These are phyloP conservation scores for Phycodurus eques DNA, from an alignment of 2,113 vertebrate species.

Conservation along the genomic window DNA sequence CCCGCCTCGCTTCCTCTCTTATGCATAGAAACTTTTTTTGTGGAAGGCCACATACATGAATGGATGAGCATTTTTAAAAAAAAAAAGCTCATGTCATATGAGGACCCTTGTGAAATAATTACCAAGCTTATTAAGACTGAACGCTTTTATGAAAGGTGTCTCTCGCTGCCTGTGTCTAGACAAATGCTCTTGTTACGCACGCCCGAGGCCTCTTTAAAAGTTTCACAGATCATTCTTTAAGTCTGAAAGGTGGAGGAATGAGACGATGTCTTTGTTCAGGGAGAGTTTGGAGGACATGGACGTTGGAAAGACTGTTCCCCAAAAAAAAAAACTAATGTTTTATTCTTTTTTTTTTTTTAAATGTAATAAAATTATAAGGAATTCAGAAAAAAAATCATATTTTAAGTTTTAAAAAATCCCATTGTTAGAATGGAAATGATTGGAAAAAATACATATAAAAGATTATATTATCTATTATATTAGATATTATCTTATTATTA, in stretches of 20 bases:
- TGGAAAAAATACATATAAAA: too few species aligned
- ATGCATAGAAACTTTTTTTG: too few species aligned
- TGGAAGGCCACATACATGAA: neutral
- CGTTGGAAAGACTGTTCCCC: neutral
- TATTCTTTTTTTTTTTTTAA: neutral
- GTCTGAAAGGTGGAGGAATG: conserved; percentile 4
- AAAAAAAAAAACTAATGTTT: neutral
- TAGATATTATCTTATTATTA: too few species aligned
- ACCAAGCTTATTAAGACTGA: conserved; percentile 58
- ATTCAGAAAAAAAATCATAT: too few species aligned
- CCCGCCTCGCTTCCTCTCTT: neutral
- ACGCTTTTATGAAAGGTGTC: conserved; percentile 43
- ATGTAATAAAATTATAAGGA: too few species aligned
- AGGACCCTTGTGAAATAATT: conserved; percentile 65
- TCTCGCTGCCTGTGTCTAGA: conserved; percentile 34
- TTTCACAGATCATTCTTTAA: conserved; percentile 28
- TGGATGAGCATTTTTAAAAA: conserved; percentile 41
- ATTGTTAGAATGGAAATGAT: too few species aligned
- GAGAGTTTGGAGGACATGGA: neutral
- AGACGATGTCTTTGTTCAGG: neutral
- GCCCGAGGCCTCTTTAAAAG: conserved; percentile 37
- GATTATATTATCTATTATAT: too few species aligned
- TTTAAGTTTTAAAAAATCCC: too few species aligned
- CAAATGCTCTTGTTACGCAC: conserved; percentile 34
- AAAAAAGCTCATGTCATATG: conserved; percentile 44